A percentile compares a stretch with the other conserved stretches of the same genome.
Evolutionary conservation across 2,113 vertebrate genomes (phyloP).

Genomic region (Argyrosomus japonicus): DNA sequence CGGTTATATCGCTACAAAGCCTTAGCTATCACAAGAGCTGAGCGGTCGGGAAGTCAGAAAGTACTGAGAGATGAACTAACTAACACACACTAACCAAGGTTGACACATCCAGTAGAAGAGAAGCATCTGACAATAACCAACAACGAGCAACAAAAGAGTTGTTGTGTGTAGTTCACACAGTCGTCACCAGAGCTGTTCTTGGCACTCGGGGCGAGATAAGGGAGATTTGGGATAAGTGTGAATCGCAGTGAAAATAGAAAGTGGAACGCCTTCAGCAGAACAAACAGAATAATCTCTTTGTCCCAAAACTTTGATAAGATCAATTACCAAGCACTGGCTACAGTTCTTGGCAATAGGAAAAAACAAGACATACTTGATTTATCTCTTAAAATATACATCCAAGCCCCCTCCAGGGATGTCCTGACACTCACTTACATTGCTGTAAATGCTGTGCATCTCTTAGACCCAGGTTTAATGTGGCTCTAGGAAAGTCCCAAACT

Average conservation of each 20-base stretch:
- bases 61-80: no score
- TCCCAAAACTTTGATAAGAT: not conserved
- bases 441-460: not conserved
- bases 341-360: not conserved
- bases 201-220: not conserved
- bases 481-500: not conserved
- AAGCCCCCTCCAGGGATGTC: no score
- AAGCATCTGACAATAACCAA: no score
- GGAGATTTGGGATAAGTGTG: not conserved
- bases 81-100: no score
- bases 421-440: not conserved
- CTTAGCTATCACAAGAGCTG: no score
- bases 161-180: not conserved
- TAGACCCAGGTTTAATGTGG: not conserved
- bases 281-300: constrained; percentile 23
- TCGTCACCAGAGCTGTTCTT: not conserved
- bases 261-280: not conserved
- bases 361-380: no score
- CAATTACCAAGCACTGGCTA: not conserved
- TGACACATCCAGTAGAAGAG: no score
- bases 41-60: no score
- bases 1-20: no score
- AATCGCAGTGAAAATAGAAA: not conserved
- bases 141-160: not conserved
- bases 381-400: no score